Base-by-base conservation (phyloP, 2,113 vertebrate genomes). In the Dendrocopos noguchii region DNA sequence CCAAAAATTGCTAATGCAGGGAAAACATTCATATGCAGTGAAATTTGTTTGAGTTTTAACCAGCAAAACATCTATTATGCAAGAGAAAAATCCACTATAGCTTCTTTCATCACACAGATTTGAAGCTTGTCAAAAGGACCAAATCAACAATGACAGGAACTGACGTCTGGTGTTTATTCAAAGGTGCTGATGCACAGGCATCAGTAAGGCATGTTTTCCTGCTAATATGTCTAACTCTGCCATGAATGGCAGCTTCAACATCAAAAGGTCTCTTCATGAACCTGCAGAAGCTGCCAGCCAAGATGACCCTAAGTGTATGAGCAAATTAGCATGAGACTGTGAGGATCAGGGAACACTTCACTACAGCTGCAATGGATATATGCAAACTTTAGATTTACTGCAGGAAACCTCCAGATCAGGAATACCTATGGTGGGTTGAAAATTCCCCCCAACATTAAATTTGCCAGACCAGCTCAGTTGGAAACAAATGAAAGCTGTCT, bases 1-100 rank as follows among this genome's bases (percentile, higher is more conserved):
- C 7, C 84, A 44, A 93, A 95, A 96, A 94, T n/a, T 79, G 83
- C 77, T 77, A 90, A 86, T 65, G 31, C 71, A 75, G 72, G 55
- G 55, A 88, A 90, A 87, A 91, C 33, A 75, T 72, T 91, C 53
- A 77, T 57, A 82, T 78, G 87, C 78, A 90, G 20, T 27, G 14
- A 42, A 85, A 61, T 67, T 47, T 42, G 7, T 47, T 36, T 7
- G 59, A 33, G 21, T 19, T 57, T 76, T 53, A 94, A 90, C n/a
- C 21, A 82, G 52, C 8, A 80, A 73, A 90, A 66, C 9, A 4
- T 76, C 70, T 72, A 25, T 80, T 68, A 63, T 24, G n/a, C 52
- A 67, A 67, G 87, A 79, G 34, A 68, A 91, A 91, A 83, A 75
- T 72, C 50, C 60, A 16, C 71, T 72, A 1, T 12, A 50, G 44